Evolutionary conservation across 2,113 vertebrate species (phyloP).

Genomic region (Cairina moschata): DNA sequence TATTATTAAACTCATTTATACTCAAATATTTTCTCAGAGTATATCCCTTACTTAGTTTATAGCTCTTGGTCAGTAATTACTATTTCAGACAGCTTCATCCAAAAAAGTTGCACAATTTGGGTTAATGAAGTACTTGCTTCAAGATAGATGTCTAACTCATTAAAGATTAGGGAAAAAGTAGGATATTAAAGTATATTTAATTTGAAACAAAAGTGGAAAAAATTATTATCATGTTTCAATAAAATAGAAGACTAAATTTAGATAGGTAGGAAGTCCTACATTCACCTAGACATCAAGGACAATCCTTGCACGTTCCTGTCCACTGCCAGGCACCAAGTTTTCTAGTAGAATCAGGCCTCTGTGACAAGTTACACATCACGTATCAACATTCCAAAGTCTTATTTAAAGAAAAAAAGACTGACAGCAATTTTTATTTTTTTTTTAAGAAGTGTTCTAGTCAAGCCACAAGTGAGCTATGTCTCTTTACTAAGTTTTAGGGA

Average conservation of each 20-base stretch:
- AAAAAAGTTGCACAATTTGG: neutral
- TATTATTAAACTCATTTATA: neutral
- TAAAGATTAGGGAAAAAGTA: neutral
- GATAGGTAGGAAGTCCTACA: neutral
- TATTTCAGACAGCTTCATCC: neutral
- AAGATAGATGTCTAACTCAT: neutral
- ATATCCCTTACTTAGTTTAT: neutral
- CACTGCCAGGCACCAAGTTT: neutral
- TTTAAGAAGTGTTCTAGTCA: neutral
- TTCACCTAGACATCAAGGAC: neutral
- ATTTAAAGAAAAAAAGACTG: neutral
- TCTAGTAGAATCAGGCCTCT: neutral
- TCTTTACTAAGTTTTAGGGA: neutral
- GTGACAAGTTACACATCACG: neutral
- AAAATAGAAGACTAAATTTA: neutral
- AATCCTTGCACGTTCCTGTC: neutral
- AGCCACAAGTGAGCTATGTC: neutral
- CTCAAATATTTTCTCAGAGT: neutral
- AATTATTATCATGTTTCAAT: neutral
- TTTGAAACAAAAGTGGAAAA: neutral
- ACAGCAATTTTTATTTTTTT: neutral
- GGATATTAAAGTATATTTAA: neutral
- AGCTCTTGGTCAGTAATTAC: neutral
- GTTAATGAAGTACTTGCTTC: neutral
- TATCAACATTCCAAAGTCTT: neutral